A percentile compares a stretch with the other conserved stretches of the same genome.
Conservation (phyloP, 2,888 invertebrate species). For the Odontocerum albicorne region DNA sequence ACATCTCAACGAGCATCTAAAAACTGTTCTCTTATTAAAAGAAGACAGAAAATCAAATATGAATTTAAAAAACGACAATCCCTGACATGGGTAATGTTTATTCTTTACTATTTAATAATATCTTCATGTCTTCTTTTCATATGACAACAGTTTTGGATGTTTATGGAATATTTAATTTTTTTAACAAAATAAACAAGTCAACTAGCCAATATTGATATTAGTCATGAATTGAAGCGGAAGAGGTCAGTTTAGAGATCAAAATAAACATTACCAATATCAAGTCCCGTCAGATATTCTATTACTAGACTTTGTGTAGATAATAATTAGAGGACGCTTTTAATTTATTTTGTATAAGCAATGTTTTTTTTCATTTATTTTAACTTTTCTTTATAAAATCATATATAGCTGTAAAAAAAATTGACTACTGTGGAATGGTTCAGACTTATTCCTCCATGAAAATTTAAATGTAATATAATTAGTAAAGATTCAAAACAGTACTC, state of each 20-base stretch:
- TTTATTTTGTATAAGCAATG: too few relatives aligned
- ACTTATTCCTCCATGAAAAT: too few relatives aligned
- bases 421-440: too few relatives aligned
- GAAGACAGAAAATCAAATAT: background rate
- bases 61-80: background rate
- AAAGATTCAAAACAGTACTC: too few relatives aligned
- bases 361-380: too few relatives aligned
- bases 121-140: constrained; percentile 11
- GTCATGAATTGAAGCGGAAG: too few relatives aligned
- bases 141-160: constrained; percentile 6
- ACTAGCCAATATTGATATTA: too few relatives aligned
- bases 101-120: background rate
- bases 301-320: background rate
- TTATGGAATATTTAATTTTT: background rate
- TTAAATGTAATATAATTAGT: background rate
- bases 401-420: too few relatives aligned
- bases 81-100: constrained; percentile 20
- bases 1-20: too few relatives aligned
- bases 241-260: background rate
- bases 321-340: background rate
- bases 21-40: constrained; percentile 16
- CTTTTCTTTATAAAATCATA: too few relatives aligned
- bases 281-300: background rate
- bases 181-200: too few relatives aligned
- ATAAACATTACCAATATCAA: constrained; percentile 15